These are phyloP conservation scores for Drosophila bunnanda DNA, from an alignment of 2,888 invertebrate species.

Conservation along the genomic window DNA sequence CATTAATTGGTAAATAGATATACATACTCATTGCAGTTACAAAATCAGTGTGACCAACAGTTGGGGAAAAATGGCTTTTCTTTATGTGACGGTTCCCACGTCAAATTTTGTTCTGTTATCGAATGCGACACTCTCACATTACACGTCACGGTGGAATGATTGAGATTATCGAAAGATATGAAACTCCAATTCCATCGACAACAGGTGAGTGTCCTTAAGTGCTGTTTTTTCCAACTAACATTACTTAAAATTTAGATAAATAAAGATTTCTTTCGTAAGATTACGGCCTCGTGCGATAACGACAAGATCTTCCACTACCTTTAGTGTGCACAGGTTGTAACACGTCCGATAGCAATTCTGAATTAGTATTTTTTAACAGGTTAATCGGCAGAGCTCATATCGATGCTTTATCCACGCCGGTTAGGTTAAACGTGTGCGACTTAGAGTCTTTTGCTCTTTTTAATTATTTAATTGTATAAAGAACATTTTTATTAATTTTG, in stretches of 20 bases:
- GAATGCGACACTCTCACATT: neutral
- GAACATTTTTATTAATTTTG: neutral
- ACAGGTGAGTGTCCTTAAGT: neutral
- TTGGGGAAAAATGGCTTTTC: neutral
- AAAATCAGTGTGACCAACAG: slow-evolving; percentile 19
- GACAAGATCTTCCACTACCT: no score
- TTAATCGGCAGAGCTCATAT: slow-evolving; percentile 13
- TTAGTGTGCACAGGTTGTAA: slow-evolving; percentile 14
- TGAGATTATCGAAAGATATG: neutral
- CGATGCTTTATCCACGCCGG: slow-evolving; percentile 31
- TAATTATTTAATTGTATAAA: slow-evolving; percentile 1
- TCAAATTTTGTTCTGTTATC: neutral
- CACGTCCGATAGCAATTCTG: neutral
- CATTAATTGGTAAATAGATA: slow-evolving; percentile 37
- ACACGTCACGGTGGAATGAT: neutral
- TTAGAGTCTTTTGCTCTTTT: slow-evolving; percentile 3
- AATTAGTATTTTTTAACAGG: slow-evolving; percentile 7
- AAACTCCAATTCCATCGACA: neutral
- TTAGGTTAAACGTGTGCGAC: slow-evolving; percentile 31
- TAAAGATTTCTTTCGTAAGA: no score
- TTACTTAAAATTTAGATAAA: no score
- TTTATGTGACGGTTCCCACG: neutral
- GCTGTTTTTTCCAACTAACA: neutral
- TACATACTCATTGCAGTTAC: slow-evolving; percentile 36
- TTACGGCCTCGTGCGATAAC: no score